Conservation (phyloP, 37 sponge, comb jelly and placozoan species). For the Beroe ovata region DNA sequence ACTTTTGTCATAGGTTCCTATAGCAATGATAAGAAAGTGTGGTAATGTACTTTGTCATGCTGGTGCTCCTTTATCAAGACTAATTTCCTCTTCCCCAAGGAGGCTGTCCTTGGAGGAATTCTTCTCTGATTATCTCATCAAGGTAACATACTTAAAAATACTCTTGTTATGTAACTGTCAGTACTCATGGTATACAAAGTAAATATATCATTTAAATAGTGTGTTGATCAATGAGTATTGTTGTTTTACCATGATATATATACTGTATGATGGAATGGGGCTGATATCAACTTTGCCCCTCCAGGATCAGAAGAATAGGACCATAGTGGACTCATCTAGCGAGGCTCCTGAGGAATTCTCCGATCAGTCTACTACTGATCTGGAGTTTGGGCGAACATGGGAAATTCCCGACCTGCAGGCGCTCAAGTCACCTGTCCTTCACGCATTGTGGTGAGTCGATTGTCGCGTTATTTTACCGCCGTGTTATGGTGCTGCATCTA, state of each 20-base stretch:
- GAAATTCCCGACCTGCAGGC: neutral
- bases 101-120: neutral
- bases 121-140: neutral
- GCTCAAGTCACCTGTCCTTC: slow-evolving; percentile 35
- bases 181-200: neutral
- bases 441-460: too few relatives aligned
- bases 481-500: too few relatives aligned
- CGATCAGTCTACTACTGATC: neutral
- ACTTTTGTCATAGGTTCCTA: too few relatives aligned
- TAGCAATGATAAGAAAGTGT: neutral
- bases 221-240: too few relatives aligned
- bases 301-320: neutral
- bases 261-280: too few relatives aligned
- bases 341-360: neutral
- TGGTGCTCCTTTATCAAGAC: neutral
- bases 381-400: slow-evolving; percentile 1
- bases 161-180: too few relatives aligned
- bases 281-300: neutral
- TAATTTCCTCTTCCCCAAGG: neutral
- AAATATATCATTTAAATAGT: neutral
- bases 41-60: neutral
- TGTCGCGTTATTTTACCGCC: too few relatives aligned
- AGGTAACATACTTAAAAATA: too few relatives aligned
- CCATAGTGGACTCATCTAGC: neutral
- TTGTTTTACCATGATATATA: too few relatives aligned